Conservation (phyloP, 2,113 vertebrate species). For the Gadus macrocephalus region DNA sequence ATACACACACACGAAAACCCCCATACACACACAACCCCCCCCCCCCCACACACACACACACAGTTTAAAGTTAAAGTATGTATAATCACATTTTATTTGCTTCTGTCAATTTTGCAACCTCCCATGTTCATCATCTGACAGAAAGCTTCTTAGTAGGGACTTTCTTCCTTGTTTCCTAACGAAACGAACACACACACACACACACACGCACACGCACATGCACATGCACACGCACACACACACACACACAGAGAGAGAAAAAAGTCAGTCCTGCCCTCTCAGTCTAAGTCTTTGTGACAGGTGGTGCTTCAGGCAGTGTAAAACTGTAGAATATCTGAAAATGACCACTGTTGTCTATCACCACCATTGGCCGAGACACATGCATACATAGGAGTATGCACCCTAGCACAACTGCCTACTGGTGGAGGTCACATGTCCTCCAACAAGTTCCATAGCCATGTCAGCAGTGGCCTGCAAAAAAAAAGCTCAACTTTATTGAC, state of each 20-base stretch:
- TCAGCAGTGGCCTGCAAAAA: slow-evolving; percentile 53
- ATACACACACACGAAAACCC: slow-evolving; percentile 44
- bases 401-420: neutral
- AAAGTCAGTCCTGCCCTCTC: neutral
- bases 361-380: neutral
- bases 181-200: neutral
- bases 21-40: neutral
- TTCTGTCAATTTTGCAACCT: no score
- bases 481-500: slow-evolving; percentile 75
- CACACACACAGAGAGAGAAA: neutral
- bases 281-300: slow-evolving; percentile 45
- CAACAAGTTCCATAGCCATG: slow-evolving; percentile 59
- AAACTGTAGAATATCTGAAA: slow-evolving; percentile 35
- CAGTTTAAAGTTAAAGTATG: slow-evolving; percentile 7
- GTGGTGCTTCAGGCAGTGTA: slow-evolving; percentile 39
- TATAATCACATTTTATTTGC: no score
- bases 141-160: no score
- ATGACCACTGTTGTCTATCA: slow-evolving; percentile 27
- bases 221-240: slow-evolving; percentile 44
- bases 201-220: slow-evolving; percentile 1
- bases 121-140: no score
- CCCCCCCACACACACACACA: slow-evolving; percentile 17
- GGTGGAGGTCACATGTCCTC: slow-evolving; percentile 53
- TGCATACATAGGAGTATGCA: neutral
- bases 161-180: neutral